Evolutionary conservation across 2,888 invertebrate species (phyloP).

Genomic region (Scaptomyza polygonia): DNA sequence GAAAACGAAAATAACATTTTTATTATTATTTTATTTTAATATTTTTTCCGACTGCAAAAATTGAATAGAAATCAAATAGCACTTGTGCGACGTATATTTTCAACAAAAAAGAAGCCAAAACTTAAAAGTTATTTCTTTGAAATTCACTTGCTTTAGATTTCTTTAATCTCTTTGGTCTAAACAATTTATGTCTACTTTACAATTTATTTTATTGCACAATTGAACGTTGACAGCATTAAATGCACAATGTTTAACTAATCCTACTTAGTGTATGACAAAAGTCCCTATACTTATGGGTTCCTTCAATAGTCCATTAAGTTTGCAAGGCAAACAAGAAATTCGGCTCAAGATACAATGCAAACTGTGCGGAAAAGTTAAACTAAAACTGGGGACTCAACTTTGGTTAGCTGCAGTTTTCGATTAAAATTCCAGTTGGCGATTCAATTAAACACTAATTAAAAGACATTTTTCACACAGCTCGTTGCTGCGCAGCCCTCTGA

Average conservation of each 20-base stretch:
- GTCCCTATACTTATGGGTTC: slow-evolving; percentile 18
- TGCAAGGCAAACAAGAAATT: slow-evolving; percentile 67
- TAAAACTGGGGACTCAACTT: slow-evolving; percentile 25
- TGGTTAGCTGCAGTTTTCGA: slow-evolving; percentile 66
- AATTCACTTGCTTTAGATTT: not conserved
- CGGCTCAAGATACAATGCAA: slow-evolving; percentile 66
- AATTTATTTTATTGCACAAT: slow-evolving; percentile 2
- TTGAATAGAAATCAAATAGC: too few relatives aligned
- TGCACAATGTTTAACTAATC: slow-evolving; percentile 46
- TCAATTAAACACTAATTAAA: slow-evolving; percentile 79
- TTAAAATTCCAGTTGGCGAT: slow-evolving; percentile 79
- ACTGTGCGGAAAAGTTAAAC: slow-evolving; percentile 71
- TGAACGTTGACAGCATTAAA: slow-evolving; percentile 24
- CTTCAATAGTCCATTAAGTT: slow-evolving; percentile 53
- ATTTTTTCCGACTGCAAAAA: too few relatives aligned
- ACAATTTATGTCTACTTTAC: not conserved
- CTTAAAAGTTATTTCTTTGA: not conserved
- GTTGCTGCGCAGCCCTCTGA: slow-evolving; percentile 55
- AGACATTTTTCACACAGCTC: slow-evolving; percentile 65
- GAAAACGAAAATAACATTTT: too few relatives aligned
- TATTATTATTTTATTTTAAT: too few relatives aligned
- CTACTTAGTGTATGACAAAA: slow-evolving; percentile 14
- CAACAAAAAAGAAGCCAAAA: not conserved
- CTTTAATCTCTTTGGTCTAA: not conserved
- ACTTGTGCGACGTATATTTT: too few relatives aligned